Evolutionary conservation across 2,113 vertebrate genomes (phyloP).

Genomic region (Manacus vitellinus): DNA sequence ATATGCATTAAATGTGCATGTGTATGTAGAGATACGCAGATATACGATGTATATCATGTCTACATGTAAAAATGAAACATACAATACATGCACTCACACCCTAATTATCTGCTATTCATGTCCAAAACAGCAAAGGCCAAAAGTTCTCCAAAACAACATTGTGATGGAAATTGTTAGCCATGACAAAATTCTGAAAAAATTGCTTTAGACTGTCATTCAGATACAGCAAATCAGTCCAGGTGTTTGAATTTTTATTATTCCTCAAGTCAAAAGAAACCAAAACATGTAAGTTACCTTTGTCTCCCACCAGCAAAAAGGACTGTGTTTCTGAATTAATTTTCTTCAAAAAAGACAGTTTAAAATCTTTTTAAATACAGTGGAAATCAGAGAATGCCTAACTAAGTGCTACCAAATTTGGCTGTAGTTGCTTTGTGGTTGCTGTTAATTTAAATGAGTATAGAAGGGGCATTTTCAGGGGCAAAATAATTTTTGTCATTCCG

Average conservation of each 20-base stretch:
- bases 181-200: background rate
- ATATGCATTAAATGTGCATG: background rate
- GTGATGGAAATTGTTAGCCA: background rate
- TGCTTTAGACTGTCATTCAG: background rate
- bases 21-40: background rate
- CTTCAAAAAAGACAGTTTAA: background rate
- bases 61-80: background rate
- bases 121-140: background rate
- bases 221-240: background rate
- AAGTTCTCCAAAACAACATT: background rate
- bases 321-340: background rate
- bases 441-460: background rate
- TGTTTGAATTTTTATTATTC: background rate
- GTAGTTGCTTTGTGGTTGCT: background rate
- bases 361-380: background rate
- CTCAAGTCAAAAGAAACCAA: background rate
- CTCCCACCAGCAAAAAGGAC: background rate
- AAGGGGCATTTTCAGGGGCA: background rate
- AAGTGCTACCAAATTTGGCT: background rate
- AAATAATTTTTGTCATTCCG: background rate
- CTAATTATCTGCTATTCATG: background rate
- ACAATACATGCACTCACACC: background rate
- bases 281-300: background rate
- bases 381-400: background rate
- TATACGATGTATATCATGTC: background rate